Evolutionary conservation across 2,113 vertebrate species (phyloP).

Genomic region (Leuciscus idus): DNA sequence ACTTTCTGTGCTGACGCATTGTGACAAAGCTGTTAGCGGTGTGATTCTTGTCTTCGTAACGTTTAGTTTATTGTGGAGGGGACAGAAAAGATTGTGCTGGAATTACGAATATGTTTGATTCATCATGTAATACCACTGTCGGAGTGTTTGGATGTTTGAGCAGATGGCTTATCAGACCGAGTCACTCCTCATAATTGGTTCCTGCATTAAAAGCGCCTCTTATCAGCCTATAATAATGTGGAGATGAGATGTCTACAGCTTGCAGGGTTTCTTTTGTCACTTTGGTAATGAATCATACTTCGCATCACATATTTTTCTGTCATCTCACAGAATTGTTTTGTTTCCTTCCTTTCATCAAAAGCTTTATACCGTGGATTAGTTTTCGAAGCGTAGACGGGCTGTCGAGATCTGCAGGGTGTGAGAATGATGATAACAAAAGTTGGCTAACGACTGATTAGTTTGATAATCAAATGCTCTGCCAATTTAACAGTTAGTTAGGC

Average conservation of each 20-base stretch:
- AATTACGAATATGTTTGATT: neutral
- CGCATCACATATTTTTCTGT: constrained; percentile 37
- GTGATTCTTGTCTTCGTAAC: neutral
- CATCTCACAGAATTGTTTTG: constrained; percentile 43
- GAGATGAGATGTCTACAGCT: constrained; percentile 48
- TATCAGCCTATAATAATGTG: constrained; percentile 42
- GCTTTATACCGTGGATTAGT: constrained; percentile 17
- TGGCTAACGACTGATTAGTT: constrained; percentile 8
- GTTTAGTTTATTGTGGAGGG: neutral
- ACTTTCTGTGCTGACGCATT: neutral
- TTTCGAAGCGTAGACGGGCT: constrained; percentile 4
- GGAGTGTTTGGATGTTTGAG: constrained; percentile 7
- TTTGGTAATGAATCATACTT: constrained; percentile 36
- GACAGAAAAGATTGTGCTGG: neutral
- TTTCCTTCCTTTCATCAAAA: constrained; percentile 27
- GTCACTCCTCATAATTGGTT: constrained; percentile 34
- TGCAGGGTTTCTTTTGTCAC: constrained; percentile 36
- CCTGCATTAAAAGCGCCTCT: constrained; percentile 31
- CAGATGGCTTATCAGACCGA: constrained; percentile 40
- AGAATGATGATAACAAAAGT: neutral
- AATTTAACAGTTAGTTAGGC: neutral
- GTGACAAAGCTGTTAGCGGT: neutral
- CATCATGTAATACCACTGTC: constrained; percentile 16
- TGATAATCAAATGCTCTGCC: neutral
- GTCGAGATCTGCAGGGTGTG: neutral